phyloP scores from a whole-genome alignment of 2,113 vertebrate genomes.

The Trogon melanurus region DNA sequence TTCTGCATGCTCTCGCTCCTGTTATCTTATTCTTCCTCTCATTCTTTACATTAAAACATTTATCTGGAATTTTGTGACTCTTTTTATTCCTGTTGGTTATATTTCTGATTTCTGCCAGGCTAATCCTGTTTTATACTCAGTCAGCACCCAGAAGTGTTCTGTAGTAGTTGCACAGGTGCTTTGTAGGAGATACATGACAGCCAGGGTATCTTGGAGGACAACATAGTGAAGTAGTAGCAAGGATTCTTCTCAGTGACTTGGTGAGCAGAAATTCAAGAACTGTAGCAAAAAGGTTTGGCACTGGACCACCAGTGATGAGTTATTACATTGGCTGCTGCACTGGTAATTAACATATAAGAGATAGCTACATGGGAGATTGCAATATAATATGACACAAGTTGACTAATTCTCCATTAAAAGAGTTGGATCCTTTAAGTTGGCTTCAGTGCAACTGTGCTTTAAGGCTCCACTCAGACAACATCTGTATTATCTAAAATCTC shows the following conservation, averaged over 20 bases:
- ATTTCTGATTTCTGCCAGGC: neutral
- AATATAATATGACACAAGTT: neutral
- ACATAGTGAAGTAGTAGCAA: neutral
- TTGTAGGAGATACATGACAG: neutral
- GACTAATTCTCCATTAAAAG: neutral
- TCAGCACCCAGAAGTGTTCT: neutral
- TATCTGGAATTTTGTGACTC: neutral
- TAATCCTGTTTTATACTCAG: neutral
- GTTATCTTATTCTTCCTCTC: neutral
- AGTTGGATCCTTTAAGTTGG: neutral
- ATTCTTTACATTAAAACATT: neutral
- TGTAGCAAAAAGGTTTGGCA: neutral
- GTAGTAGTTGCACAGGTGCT: neutral
- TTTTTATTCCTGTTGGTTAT: neutral
- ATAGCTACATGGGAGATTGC: neutral
- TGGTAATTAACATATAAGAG: slow-evolving; percentile 5
- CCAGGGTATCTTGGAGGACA: neutral
- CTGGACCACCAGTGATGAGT: neutral
- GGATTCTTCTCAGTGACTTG: neutral
- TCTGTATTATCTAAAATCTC: neutral
- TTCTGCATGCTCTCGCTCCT: neutral
- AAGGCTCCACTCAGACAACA: neutral
- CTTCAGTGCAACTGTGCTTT: neutral
- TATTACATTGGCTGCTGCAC: slow-evolving; percentile 2
- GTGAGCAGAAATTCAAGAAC: slow-evolving; percentile 11